Percentiles rank a stretch among this genome's conserved stretches.
Evolutionary conservation across 1,140 invertebrate genomes (phyloP).

Genomic region (Orchesella cincta): DNA sequence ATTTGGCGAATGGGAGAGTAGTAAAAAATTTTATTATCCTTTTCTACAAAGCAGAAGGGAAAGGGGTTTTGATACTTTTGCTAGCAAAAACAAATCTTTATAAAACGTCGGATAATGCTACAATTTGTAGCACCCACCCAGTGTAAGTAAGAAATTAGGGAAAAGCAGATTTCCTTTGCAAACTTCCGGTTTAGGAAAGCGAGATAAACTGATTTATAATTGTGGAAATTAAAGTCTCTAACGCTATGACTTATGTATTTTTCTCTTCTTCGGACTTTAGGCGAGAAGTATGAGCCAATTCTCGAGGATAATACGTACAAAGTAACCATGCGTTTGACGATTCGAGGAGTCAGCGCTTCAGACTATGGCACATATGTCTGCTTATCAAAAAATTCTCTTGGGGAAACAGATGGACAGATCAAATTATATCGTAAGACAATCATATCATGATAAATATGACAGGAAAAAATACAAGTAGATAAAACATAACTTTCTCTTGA

Average conservation of each 20-base stretch:
- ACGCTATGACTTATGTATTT: no score
- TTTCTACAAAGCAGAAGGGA: no score
- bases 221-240: no score
- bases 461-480: neutral
- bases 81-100: no score
- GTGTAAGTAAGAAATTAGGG: no score
- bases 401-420: constrained; percentile 86
- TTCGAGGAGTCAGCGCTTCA: constrained; percentile 68
- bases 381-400: constrained; percentile 88
- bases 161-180: no score
- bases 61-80: no score
- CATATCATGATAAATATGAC: neutral
- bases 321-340: constrained; percentile 80
- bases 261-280: constrained; percentile 64
- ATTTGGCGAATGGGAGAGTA: neutral
- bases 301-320: constrained; percentile 76
- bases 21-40: neutral
- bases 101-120: no score
- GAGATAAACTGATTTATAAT: no score
- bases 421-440: constrained; percentile 71
- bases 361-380: constrained; percentile 86
- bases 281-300: constrained; percentile 81
- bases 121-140: no score
- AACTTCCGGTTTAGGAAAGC: no score
- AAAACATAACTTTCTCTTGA: neutral